phyloP scores from a whole-genome alignment of 2,888 invertebrate species.

The Zygaena filipendulae region DNA sequence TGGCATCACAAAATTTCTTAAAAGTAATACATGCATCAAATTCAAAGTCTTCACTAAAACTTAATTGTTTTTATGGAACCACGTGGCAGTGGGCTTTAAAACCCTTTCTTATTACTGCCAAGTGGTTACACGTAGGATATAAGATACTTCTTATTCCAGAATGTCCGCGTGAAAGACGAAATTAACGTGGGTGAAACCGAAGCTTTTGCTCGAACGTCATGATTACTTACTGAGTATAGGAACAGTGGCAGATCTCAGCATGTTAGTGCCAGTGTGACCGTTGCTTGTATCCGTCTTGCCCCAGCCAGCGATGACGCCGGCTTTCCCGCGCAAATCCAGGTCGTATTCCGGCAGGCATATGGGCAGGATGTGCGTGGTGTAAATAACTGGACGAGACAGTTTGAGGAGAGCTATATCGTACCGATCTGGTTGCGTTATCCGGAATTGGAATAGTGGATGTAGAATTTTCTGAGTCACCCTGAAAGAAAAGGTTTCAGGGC shows the following conservation, averaged over 20 bases:
- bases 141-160: too few relatives aligned
- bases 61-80: too few relatives aligned
- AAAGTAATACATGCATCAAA: too few relatives aligned
- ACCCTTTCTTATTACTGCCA: too few relatives aligned
- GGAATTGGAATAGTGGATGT: conserved; percentile 83
- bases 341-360: conserved; percentile 77
- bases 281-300: conserved; percentile 81
- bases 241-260: conserved; percentile 82
- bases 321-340: conserved; percentile 40
- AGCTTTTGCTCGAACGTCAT: too few relatives aligned
- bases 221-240: conserved; percentile 83
- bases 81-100: too few relatives aligned
- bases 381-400: conserved; percentile 74
- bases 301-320: conserved; percentile 80
- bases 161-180: too few relatives aligned
- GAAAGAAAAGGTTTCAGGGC: conserved; percentile 17
- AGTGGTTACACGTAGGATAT: too few relatives aligned
- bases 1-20: too few relatives aligned
- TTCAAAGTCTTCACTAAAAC: too few relatives aligned
- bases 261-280: conserved; percentile 82
- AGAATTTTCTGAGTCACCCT: conserved; percentile 79
- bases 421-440: conserved; percentile 85
- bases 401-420: conserved; percentile 82
- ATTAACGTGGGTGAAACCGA: too few relatives aligned
- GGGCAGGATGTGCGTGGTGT: conserved; percentile 77